Evolutionary conservation across 1,140 invertebrate genomes (phyloP), one percentile per base, ranked within the genome.

Genomic region (Lordiphosa clarofinis): DNA sequence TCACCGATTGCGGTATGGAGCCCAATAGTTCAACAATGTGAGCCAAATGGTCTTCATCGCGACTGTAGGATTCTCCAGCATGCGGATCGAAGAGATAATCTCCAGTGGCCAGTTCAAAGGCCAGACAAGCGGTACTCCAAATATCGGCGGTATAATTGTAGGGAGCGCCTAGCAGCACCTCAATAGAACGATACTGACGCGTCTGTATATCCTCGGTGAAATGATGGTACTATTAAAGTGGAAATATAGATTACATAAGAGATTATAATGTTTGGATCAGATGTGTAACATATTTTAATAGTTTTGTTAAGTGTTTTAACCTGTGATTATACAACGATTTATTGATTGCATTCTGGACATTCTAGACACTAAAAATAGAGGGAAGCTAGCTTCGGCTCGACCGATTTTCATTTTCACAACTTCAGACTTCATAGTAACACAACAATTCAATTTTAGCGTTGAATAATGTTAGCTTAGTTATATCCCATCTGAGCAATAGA

Each of bases 11-110:
- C 12, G 98, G 98, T 90, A 99, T 99, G 78, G 96, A 94, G 43
- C 98, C 98, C 35, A 99, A 91, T 33, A 99, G 91, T 90, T 99
- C 98, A 56, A 99, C 99, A 74, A 99, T 98, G 88, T 99, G 98
- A 35, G 98, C 98, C 68, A 99, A 91, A 90, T 99, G 98, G 90
- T 99, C 98, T 91, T 99, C 98, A 90, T 99, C 98, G 47, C 98
- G 91, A 59, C 94, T 94, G 87, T 96, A 96, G 10, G 93, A 93
- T 69, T 95, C 94, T 12, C 94, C 87, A 54, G 95, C 96, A 90
- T 99, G 98, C 35, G 98, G 98, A 90, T 99, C 98, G 91, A 99
- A 99, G 57, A 99, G 90, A 91, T 99, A 99, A 91, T 99, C 98
- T 50, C 98, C 99, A 15, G 98, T 99, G 5, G 98, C 98, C 66